Base-by-base conservation (phyloP, 2,888 invertebrate species). In the Hydroisotoma schaefferi region DNA sequence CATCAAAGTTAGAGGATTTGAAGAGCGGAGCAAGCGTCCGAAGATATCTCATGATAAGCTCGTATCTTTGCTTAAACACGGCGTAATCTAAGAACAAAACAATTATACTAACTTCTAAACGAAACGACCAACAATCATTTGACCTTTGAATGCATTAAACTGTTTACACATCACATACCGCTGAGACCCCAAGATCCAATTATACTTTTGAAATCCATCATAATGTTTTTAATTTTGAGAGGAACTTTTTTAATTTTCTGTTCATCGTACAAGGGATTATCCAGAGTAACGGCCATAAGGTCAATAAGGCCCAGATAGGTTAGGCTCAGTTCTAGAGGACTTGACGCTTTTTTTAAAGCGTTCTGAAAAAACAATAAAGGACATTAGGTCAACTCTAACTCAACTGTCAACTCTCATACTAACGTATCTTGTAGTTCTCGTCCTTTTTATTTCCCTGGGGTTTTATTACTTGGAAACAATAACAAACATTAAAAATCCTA, bases 251-350 rank as follows among this genome's bases (percentile, higher is more conserved):
- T 63, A 12, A 51, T 43, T 23, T 56, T 49, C 23, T 55, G 61
- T 20, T 67, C 66, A 22, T 49, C 40, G 26, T 67, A 70, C n/a
- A 70, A 28, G 4, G 70, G 68, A 53, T 70, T 70, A 22, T 67
- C 61, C 22, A 66, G 33, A 15, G 53, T 54, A 4, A 59, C 51
- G 1, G 68, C 70, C 1, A 70, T 49, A 20, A 63, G 59, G 48
- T 70, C 70, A 49, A 69, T 56, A 1, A 70, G 40, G 10, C 63
- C 65, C 20, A 70, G 40, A 44, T 65, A 67, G 0, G 64, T 25
- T n/a, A 69, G n/a, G 20, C 63, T 55, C 18, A 59, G 62, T 25
- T 69, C 67, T 37, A 69, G 22, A 6, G 54, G 49, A 22, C 29
- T 61, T 3, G 29, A 43, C 1, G 44, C 38, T n/a, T 57, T 65